Base-by-base conservation (phyloP, 2,113 vertebrate genomes). In the Myotis brandtii region DNA sequence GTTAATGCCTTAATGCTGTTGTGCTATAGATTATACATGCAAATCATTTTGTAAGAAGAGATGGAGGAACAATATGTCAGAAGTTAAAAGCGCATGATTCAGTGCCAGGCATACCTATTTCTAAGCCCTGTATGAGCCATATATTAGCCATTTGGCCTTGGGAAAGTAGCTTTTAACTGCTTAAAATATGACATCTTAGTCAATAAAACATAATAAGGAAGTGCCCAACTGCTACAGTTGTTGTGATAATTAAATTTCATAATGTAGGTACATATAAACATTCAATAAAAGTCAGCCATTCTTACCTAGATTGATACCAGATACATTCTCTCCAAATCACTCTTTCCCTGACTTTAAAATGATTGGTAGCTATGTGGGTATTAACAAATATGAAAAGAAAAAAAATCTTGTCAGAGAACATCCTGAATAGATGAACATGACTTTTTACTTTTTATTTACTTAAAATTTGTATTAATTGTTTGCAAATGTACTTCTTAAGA, bases 101-200 rank as follows among this genome's bases (percentile, higher is more conserved):
- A 91, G 34, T 75, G 37, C 93, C n/a, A 43, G 64, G 56, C 2
- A 91, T n/a, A 72, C 17, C 12, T 62, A 11, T n/a, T 48, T 82
- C 50, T 80, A 6, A 84, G 43, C 18, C 21, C 64, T 59, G 3
- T 89, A 84, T 96, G 46, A 67, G n/a, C 14, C 18, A 64, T 16
- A 1, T 52, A 69, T 91, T 80, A 85, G 52, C 23, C 59, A n/a
- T 79, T 77, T 95, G 72, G 85, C 77, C 52, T 37, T 69, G 40
- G 79, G 34, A 16, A 93, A 79, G 13, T 34, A 75, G 18, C 73
- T 95, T 96, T 94, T 89, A 83, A 86, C 25, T 83, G 82, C 48
- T 93, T 77, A 93, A 86, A 10, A 40, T 75, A 30, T 66, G 20
- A 5, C n/a, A 64, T 94, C 14, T 81, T 89, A 85, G 66, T 67